Base-by-base conservation (phyloP, 2,797 vertebrate genomes). In the Pterois miles region DNA sequence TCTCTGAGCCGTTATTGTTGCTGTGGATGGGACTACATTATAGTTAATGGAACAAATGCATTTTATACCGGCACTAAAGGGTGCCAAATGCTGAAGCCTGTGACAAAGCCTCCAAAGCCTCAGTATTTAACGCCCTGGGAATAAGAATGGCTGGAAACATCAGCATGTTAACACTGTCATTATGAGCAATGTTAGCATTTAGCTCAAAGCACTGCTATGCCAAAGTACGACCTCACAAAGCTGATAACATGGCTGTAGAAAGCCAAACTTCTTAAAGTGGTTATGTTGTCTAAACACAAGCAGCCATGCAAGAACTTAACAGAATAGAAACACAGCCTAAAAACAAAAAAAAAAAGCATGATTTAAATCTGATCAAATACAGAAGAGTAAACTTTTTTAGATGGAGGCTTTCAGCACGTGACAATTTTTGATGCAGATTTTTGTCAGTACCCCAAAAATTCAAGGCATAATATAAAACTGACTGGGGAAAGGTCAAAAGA, bases 401-500 rank as follows among this genome's bases (percentile, higher is more conserved):
- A 13, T n/a, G 4, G 16, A 33, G 29, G 50, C 40, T 50, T 48
- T 34, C 5, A 5, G 13, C 3, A 20, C 3, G 9, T 22, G 13
- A 58, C 36, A 2, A 34, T 5, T 68, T 36, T 22, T 27, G 8
- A 54, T 27, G 10, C 1, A 70, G 34, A 54, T 40, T 63, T 71
- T 22, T 33, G 11, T 50, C n/a, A 23, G 48, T 23, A 52, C 5
- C 4, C 8, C 8, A 38, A 67, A n/a, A 18, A 77, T 36, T 38
- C 10, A 27, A 65, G 14, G 43, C 64, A 22, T 16, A 63, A 65
- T 34, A 65, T 34, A 22, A 66, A 74, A 71, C 33, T 58, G 22
- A 63, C 16, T 53, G 54, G 16, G 5, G n/a, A n/a, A 78, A 33
- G 78, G 73, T 73, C 77, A 73, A 63, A 70, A 0, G 13, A 40